A percentile compares a stretch with the other conserved stretches of the same genome.
These are phyloP conservation scores for Anarrhichthys ocellatus DNA, from an alignment of 2,113 vertebrate genomes.

Conservation along the genomic window DNA sequence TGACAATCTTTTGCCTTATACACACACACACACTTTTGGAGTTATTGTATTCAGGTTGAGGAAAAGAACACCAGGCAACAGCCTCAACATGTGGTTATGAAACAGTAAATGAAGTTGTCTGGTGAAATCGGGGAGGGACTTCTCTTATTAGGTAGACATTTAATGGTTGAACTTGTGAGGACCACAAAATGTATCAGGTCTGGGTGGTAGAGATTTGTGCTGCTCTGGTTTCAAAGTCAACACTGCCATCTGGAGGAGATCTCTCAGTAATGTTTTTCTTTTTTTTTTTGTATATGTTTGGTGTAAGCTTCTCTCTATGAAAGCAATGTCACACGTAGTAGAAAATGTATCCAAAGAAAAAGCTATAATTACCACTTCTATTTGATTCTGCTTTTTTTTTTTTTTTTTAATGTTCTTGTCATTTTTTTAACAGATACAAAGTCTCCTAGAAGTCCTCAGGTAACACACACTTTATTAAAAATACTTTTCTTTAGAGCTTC, in stretches of 20 bases:
- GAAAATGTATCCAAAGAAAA: background rate
- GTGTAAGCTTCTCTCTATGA: background rate
- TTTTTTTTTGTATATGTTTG: no score
- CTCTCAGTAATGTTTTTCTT: background rate
- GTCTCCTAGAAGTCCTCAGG: constrained; percentile 73
- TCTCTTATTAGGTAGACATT: background rate
- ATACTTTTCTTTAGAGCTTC: background rate
- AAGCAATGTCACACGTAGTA: background rate
- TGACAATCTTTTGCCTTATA: no score
- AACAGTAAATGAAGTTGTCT: no score
- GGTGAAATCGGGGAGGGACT: background rate
- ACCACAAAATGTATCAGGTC: background rate
- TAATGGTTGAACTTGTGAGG: background rate
- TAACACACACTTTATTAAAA: constrained; percentile 39
- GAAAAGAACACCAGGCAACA: no score
- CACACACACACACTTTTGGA: no score
- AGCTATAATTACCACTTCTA: background rate
- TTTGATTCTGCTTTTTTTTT: background rate
- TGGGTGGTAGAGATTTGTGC: background rate
- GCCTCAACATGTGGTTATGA: no score
- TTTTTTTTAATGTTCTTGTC: background rate
- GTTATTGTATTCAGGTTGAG: no score
- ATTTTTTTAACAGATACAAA: constrained; percentile 62
- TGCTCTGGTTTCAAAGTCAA: constrained; percentile 32
- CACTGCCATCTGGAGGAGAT: constrained; percentile 68